A percentile compares a stretch with the other conserved stretches of the same genome.
Evolutionary conservation across 35 echinoderm and acorn worm species (phyloP).

Genomic region (Apostichopus parvimensis): DNA sequence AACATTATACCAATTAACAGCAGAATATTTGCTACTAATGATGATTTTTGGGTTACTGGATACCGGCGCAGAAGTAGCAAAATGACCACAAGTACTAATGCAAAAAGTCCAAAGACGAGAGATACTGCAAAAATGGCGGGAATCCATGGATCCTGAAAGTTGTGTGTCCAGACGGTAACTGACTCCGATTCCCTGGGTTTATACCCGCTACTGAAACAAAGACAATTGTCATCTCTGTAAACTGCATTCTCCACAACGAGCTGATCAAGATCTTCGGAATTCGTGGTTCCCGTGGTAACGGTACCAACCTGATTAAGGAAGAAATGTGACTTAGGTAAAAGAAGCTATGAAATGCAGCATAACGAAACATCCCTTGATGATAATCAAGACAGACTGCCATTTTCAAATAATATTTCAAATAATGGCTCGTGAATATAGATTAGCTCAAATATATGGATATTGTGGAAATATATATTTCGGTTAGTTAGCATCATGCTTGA

Average conservation of each 20-base stretch:
- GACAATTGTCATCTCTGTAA: background rate
- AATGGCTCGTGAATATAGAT: too few species aligned
- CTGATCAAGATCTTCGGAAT: background rate
- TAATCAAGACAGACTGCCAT: too few species aligned
- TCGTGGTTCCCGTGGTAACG: background rate
- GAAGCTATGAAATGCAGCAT: background rate
- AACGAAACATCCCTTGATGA: too few species aligned
- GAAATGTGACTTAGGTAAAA: background rate
- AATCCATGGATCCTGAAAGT: slow-evolving; percentile 48
- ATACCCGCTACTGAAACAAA: background rate
- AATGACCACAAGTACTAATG: background rate
- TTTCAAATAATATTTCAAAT: too few species aligned
- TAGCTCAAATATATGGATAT: too few species aligned
- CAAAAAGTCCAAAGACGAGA: slow-evolving; percentile 38
- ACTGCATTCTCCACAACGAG: background rate
- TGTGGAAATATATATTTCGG: too few species aligned
- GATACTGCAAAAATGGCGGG: slow-evolving; percentile 49
- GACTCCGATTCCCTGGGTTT: background rate
- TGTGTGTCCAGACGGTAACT: background rate
- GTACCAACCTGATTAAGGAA: background rate
- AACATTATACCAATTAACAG: slow-evolving; percentile 59
- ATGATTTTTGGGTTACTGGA: slow-evolving; percentile 18
- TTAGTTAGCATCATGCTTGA: too few species aligned
- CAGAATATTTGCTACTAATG: slow-evolving; percentile 41
- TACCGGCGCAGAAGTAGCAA: slow-evolving; percentile 16